Percentiles rank a stretch among this genome's conserved stretches.
Conservation (phyloP, 2,888 invertebrate species). For the Heliconius cydno region DNA sequence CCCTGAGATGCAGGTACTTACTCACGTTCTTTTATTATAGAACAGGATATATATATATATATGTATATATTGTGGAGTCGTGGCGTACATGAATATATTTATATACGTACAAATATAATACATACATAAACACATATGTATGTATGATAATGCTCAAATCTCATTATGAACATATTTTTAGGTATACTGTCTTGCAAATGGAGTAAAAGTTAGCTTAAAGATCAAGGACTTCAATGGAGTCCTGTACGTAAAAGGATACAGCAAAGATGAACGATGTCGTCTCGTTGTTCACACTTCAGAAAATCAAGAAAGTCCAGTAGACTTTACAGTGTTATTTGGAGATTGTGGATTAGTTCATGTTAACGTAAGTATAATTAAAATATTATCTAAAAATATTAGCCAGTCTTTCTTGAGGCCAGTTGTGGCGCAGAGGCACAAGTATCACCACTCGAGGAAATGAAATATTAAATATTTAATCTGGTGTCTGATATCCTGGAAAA, state of each 20-base stretch:
- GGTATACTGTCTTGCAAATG: constrained; percentile 95
- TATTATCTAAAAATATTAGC: too few species aligned
- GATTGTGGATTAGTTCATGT: constrained; percentile 95
- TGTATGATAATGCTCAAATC: not conserved
- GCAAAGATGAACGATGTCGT: constrained; percentile 95
- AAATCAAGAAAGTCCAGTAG: constrained; percentile 87
- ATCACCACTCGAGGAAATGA: too few species aligned
- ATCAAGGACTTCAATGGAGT: constrained; percentile 94
- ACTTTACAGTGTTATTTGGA: constrained; percentile 95
- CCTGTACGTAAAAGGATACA: constrained; percentile 96
- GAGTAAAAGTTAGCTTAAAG: constrained; percentile 93
- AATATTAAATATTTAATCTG: too few species aligned
- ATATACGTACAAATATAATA: too few species aligned
- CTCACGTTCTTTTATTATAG: not conserved
- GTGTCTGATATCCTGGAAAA: too few species aligned
- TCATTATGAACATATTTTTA: not conserved
- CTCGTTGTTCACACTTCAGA: constrained; percentile 90
- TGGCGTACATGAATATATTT: too few species aligned
- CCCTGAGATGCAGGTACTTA: constrained; percentile 88
- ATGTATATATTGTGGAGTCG: not conserved
- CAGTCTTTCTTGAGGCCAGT: too few species aligned
- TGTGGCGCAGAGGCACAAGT: too few species aligned
- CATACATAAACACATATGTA: too few species aligned
- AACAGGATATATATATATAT: not conserved
- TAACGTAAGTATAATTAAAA: constrained; percentile 84